These are phyloP conservation scores for Drosophila quadrilineata DNA, from an alignment of 1,140 invertebrate species.

Conservation along the genomic window DNA sequence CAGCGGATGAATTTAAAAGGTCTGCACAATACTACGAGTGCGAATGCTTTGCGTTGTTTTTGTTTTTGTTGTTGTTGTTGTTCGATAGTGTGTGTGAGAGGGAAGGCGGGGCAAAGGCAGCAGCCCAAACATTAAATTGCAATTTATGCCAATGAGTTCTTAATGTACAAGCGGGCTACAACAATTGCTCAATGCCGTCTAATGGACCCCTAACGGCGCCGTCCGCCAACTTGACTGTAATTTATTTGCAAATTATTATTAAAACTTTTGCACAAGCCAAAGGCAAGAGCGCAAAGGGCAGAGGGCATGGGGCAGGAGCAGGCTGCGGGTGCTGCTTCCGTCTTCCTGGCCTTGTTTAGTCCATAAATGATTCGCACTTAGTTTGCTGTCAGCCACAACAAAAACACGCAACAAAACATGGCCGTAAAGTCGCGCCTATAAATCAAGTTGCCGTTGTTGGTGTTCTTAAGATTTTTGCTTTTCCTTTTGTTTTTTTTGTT, in stretches of 20 bases:
- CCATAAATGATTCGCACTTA: slow-evolving; percentile 77
- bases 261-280: slow-evolving; percentile 63
- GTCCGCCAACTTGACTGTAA: slow-evolving; percentile 61
- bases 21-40: too few relatives aligned
- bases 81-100: too few relatives aligned
- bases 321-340: slow-evolving; percentile 24
- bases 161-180: slow-evolving; percentile 64
- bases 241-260: slow-evolving; percentile 81
- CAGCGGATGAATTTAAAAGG: slow-evolving; percentile 66
- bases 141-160: slow-evolving; percentile 80
- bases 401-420: slow-evolving; percentile 30
- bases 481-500: too few relatives aligned
- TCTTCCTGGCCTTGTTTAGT: slow-evolving; percentile 14
- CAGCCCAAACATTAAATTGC: slow-evolving; percentile 75
- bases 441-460: slow-evolving; percentile 64
- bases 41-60: too few relatives aligned
- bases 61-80: too few relatives aligned
- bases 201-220: slow-evolving; percentile 50
- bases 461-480: too few relatives aligned
- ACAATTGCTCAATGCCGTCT: slow-evolving; percentile 36
- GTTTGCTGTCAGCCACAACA: slow-evolving; percentile 74
- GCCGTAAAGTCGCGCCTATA: slow-evolving; percentile 63
- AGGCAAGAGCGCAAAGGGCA: not conserved
- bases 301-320: not conserved
- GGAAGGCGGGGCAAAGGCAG: slow-evolving; percentile 33